A percentile compares a stretch with the other conserved stretches of the same genome.
Conservation (phyloP, 53 echinoderm and acorn worm genomes). For the Crossaster papposus region DNA sequence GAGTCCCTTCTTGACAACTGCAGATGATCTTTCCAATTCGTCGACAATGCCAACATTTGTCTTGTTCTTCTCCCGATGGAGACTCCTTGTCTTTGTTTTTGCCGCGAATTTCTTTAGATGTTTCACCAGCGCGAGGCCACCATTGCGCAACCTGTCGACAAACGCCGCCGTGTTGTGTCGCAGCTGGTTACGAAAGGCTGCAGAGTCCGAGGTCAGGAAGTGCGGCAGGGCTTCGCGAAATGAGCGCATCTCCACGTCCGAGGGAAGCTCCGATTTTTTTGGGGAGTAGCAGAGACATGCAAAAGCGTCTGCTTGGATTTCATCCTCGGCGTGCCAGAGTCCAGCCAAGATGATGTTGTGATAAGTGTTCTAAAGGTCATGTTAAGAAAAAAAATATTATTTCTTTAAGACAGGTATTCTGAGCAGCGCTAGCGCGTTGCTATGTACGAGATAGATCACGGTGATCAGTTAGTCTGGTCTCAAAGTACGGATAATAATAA, state of each 20-base stretch:
- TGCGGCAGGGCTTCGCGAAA: conserved; percentile 66
- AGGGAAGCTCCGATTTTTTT: conserved; percentile 74
- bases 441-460: no score
- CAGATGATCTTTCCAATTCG: neutral
- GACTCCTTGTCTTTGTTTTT: neutral
- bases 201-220: conserved; percentile 80
- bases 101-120: conserved; percentile 43
- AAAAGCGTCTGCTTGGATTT: conserved; percentile 76
- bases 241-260: conserved; percentile 47
- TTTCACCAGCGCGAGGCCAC: conserved; percentile 64
- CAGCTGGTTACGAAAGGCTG: conserved; percentile 79
- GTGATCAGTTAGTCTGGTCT: no score
- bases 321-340: conserved; percentile 69
- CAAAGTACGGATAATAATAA: no score
- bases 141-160: conserved; percentile 69
- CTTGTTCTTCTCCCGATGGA: neutral
- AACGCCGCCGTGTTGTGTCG: conserved; percentile 65
- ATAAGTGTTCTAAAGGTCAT: conserved; percentile 50
- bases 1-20: neutral
- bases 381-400: neutral
- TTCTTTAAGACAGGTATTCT: neutral
- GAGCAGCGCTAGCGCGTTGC: no score
- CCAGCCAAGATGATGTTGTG: conserved; percentile 62
- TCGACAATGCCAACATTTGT: neutral
- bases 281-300: conserved; percentile 72